Evolutionary conservation across 2,888 invertebrate genomes (phyloP).

Genomic region (Tipula unca): DNA sequence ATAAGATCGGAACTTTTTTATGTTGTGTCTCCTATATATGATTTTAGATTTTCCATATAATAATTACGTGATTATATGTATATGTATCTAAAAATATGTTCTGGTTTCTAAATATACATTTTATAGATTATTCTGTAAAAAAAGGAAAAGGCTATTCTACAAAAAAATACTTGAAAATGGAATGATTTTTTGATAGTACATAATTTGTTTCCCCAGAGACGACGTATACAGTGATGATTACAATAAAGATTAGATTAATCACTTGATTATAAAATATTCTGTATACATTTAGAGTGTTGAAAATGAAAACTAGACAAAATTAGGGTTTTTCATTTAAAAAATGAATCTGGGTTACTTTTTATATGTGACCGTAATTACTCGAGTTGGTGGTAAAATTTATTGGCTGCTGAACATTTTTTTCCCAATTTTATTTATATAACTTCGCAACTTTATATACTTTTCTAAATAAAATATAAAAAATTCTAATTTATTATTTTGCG

Average conservation of each 20-base stretch:
- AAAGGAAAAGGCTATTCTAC: neutral
- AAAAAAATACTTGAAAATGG: neutral
- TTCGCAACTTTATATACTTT: neutral
- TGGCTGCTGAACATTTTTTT: neutral
- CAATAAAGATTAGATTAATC: slow-evolving; percentile 8
- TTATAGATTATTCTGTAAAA: neutral
- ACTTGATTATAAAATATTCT: neutral
- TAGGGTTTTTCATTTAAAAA: neutral
- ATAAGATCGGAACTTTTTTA: neutral
- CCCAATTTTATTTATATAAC: neutral
- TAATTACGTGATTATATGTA: neutral
- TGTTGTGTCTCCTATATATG: neutral
- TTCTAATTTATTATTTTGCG: neutral
- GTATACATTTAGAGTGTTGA: neutral
- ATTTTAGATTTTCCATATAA: neutral
- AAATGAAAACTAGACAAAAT: neutral
- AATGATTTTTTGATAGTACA: neutral
- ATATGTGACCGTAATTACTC: neutral
- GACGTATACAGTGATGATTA: neutral
- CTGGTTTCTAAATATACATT: neutral
- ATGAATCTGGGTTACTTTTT: neutral
- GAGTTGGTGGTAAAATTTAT: neutral
- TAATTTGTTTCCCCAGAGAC: neutral
- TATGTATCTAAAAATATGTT: neutral
- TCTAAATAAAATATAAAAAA: neutral